Evolutionary conservation across 2,113 vertebrate species (phyloP).

Genomic region (Sphyrna mokarran): DNA sequence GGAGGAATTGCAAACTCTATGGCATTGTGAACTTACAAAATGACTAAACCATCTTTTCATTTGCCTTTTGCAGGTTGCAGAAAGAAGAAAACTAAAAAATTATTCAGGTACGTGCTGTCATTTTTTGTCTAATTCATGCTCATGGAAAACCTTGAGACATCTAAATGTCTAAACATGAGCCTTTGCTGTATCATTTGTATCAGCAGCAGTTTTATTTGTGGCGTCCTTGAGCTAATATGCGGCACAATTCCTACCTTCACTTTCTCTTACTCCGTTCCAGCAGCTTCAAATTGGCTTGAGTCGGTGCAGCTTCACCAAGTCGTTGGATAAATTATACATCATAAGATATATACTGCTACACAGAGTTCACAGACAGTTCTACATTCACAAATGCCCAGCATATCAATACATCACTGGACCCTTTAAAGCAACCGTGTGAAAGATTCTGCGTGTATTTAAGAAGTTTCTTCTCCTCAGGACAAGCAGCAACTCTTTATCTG

Average conservation of each 20-base stretch:
- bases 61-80: background rate
- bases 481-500: background rate
- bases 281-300: background rate
- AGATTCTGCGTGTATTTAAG: background rate
- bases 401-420: background rate
- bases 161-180: background rate
- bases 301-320: background rate
- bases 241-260: background rate
- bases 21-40: background rate
- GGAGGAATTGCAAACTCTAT: background rate
- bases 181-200: background rate
- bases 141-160: background rate
- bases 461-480: background rate
- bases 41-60: background rate
- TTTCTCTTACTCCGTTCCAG: background rate
- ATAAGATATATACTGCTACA: too few relatives aligned
- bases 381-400: background rate
- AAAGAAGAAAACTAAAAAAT: constrained; percentile 3
- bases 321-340: background rate
- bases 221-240: background rate
- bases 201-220: background rate
- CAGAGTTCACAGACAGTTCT: too few relatives aligned
- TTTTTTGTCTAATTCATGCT: background rate
- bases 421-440: background rate
- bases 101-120: background rate